A percentile compares a stretch with the other conserved stretches of the same genome.
Conservation (phyloP, 1,140 invertebrate genomes). For the Elysia chlorotica region DNA sequence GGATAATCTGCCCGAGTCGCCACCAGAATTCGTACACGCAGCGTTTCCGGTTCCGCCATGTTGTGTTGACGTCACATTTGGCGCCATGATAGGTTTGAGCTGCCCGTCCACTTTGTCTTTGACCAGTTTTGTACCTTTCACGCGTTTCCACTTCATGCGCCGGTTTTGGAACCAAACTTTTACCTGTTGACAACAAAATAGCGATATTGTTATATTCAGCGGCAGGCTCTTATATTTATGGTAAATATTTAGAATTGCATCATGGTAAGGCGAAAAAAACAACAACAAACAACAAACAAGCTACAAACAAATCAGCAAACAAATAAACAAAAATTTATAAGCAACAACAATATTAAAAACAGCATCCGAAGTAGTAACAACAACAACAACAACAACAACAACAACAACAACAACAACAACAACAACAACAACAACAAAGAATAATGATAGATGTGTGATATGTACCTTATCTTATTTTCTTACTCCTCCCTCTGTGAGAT, state of each 20-base stretch:
- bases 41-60: too few species aligned
- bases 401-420: neutral
- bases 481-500: too few species aligned
- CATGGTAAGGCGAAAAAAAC: too few species aligned
- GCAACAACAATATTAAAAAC: neutral
- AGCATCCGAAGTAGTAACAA: neutral
- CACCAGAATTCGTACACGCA: neutral
- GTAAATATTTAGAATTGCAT: too few species aligned
- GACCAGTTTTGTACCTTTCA: slow-evolving; percentile 59
- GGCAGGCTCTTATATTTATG: too few species aligned
- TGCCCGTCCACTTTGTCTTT: slow-evolving; percentile 62
- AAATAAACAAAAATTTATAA: neutral
- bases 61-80: slow-evolving; percentile 49
- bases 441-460: too few species aligned
- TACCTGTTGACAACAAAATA: too few species aligned
- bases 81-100: slow-evolving; percentile 57
- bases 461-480: too few species aligned
- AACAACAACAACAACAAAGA: neutral
- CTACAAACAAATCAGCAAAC: neutral
- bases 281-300: neutral
- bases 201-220: too few species aligned
- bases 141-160: slow-evolving; percentile 62
- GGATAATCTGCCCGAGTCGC: too few species aligned
- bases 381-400: neutral
- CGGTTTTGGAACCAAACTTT: slow-evolving; percentile 63